Percentiles rank a stretch among this genome's conserved stretches.
These are phyloP conservation scores for Eupithecia subfuscata DNA, from an alignment of 2,888 invertebrate species.

Conservation along the genomic window DNA sequence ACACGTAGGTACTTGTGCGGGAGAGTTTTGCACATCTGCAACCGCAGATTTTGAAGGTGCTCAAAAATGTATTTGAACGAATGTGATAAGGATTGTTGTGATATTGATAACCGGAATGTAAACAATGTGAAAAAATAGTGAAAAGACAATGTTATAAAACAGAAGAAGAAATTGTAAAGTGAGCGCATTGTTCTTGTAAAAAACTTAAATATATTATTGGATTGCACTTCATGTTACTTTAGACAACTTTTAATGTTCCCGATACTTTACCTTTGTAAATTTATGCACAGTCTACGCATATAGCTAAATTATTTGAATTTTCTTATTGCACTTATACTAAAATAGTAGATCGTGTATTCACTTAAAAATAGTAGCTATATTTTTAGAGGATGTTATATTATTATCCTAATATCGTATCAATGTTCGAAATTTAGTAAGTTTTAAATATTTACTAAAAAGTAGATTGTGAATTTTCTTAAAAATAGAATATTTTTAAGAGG, in stretches of 20 bases:
- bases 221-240: background rate
- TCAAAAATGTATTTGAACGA: constrained; percentile 5
- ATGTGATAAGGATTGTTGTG: background rate
- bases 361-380: no score
- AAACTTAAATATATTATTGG: background rate
- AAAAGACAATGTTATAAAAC: background rate
- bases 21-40: background rate
- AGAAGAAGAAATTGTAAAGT: background rate
- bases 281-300: background rate
- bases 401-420: no score
- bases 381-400: no score
- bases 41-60: constrained; percentile 18
- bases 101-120: constrained; percentile 1
- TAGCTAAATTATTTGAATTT: background rate
- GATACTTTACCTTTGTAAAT: background rate
- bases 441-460: no score
- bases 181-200: background rate
- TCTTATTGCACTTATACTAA: background rate
- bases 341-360: no score
- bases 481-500: no score
- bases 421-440: no score
- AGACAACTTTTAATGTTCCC: background rate
- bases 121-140: background rate
- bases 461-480: no score
- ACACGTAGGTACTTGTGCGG: background rate